Conservation (phyloP, 2,797 vertebrate species). For the Psittacula derbiana region DNA sequence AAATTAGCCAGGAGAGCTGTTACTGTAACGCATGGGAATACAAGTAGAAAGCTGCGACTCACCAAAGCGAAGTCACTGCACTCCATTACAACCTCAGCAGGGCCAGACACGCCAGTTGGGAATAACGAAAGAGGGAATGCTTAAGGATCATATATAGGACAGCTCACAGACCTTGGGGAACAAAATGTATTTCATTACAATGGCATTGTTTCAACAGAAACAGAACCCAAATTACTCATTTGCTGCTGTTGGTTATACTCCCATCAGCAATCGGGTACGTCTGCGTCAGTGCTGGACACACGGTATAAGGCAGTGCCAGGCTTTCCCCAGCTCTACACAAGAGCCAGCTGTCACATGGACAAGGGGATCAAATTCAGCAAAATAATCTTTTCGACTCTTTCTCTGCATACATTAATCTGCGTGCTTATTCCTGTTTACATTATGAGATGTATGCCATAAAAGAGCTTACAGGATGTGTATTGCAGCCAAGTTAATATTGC, state of each 20-base stretch:
- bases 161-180: not conserved
- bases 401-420: not conserved
- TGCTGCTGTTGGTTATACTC: not conserved
- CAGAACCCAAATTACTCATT: not conserved
- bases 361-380: not conserved
- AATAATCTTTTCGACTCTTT: not conserved
- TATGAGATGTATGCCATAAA: slow-evolving; percentile 6
- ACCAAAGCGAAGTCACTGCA: not conserved
- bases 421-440: slow-evolving; percentile 46
- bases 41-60: not conserved
- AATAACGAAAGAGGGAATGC: not conserved
- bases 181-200: not conserved
- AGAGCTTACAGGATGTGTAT: slow-evolving; percentile 37
- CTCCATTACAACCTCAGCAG: not conserved
- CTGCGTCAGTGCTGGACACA: accelerated
- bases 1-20: slow-evolving; percentile 18
- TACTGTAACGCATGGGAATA: not conserved
- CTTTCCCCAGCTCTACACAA: not conserved
- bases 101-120: not conserved
- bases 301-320: not conserved
- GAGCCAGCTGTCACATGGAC: not conserved
- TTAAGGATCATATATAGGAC: not conserved
- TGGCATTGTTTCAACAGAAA: not conserved
- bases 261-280: not conserved
- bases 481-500: slow-evolving; percentile 57